phyloP scores from a whole-genome alignment of 2,888 invertebrate genomes.

The Tanytarsus gracilentus region DNA sequence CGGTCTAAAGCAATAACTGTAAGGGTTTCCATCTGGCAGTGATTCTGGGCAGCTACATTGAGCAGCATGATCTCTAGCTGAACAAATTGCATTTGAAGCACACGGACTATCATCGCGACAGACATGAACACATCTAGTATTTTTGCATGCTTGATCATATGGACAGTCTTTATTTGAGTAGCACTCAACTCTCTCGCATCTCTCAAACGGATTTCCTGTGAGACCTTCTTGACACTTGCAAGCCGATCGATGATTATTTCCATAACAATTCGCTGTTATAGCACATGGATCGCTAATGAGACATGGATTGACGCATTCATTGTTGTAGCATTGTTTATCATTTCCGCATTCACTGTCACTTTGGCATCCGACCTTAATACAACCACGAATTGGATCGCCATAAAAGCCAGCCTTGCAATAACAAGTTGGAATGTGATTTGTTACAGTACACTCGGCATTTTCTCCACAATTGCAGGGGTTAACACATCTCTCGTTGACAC shows the following conservation, averaged over 20 bases:
- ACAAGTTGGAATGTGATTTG: conserved; percentile 78
- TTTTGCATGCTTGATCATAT: conserved; percentile 60
- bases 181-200: conserved; percentile 71
- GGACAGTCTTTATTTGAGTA: conserved; percentile 71
- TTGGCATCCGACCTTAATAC: conserved; percentile 71
- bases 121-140: conserved; percentile 68
- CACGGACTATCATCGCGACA: conserved; percentile 63
- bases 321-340: conserved; percentile 72
- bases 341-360: conserved; percentile 73
- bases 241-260: conserved; percentile 65
- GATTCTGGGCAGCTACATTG: conserved; percentile 75
- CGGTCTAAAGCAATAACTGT: conserved; percentile 60
- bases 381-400: conserved; percentile 76
- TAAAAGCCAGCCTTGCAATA: conserved; percentile 72
- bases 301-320: conserved; percentile 74
- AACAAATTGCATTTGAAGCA: conserved; percentile 74
- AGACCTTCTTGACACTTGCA: conserved; percentile 71
- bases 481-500: conserved; percentile 68
- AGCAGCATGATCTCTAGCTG: conserved; percentile 68
- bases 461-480: conserved; percentile 79
- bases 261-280: conserved; percentile 74
- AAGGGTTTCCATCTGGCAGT: conserved; percentile 69
- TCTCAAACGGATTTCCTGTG: conserved; percentile 69
- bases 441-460: conserved; percentile 71
- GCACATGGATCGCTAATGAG: conserved; percentile 71